Base-by-base conservation (phyloP, 2,797 vertebrate species). In the Cottoperca gobio region DNA sequence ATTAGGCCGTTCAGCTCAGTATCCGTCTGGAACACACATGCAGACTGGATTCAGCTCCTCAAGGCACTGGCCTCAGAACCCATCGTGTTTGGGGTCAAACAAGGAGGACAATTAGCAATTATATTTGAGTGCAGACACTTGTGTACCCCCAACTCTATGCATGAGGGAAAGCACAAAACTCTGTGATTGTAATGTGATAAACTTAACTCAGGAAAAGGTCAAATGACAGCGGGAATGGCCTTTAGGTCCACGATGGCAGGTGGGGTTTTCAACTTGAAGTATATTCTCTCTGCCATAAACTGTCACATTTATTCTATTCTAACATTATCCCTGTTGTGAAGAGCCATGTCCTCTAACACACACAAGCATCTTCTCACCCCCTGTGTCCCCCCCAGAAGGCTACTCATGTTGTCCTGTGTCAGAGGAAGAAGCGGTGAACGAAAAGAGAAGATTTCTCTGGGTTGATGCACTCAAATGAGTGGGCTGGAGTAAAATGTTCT, bases 171-270 rank as follows among this genome's bases (percentile, higher is more conserved):
- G 19, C 4, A 57, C 60, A 78, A 63, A 23, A 70, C 52, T 24
- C 24, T 58, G 33, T 69, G 59, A 76, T 48, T 79, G n/a, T 77
- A 84, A 82, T 76, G 64, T 70, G 68, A 81, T 82, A 62, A 86
- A 83, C 28, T 49, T 49, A 55, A 58, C 57, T 57, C 35, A 50
- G 17, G 67, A 52, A 85, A 92, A 93, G 86, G 89, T 92, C 87
- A 89, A 67, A 83, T 61, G 79, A 90, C 84, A 80, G 78, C 70
- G 81, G 80, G 72, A 78, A 79, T 86, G 73, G 83, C 89, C 75
- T 86, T 85, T 76, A 84, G 75, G 80, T 75, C 76, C 57, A 64
- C 19, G 5, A 57, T 59, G 69, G 73, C 65, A 73, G 71, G 71
- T 78, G 73, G 75, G 70, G 52, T 70, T 85, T 52, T 73, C 67